A percentile compares a stretch with the other conserved stretches of the same genome.
Evolutionary conservation across 1,140 invertebrate species (phyloP).

Genomic region (Nebria ingens): DNA sequence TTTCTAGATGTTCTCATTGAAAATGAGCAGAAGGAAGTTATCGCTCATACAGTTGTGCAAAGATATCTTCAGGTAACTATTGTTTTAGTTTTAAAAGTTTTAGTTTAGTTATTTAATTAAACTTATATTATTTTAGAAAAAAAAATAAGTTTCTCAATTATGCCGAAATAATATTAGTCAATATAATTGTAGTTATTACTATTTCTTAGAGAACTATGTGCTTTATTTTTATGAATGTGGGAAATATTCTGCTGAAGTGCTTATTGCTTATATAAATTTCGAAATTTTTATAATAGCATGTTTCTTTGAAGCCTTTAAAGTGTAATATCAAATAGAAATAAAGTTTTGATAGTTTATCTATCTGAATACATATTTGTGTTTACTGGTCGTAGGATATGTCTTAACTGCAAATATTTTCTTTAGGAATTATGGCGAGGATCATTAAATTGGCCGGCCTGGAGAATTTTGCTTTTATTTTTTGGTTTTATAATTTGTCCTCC

Average conservation of each 20-base stretch:
- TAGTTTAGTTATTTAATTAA: not conserved
- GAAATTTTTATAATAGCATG: not conserved
- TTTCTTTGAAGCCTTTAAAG: too few relatives aligned
- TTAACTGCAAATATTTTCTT: too few relatives aligned
- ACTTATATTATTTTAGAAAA: not conserved
- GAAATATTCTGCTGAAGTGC: too few relatives aligned
- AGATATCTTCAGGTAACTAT: conserved; percentile 71
- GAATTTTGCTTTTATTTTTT: conserved; percentile 85
- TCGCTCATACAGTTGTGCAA: conserved; percentile 80
- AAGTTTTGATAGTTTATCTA: conserved; percentile 19
- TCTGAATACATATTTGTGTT: conserved; percentile 16
- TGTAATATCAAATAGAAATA: too few relatives aligned
- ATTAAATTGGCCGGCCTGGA: conserved; percentile 90
- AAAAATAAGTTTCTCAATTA: too few relatives aligned
- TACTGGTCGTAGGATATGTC: conserved; percentile 17
- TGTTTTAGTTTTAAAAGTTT: conserved; percentile 18
- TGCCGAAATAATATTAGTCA: too few relatives aligned
- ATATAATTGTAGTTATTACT: too few relatives aligned
- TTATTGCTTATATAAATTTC: not conserved
- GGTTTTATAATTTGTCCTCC: conserved; percentile 88
- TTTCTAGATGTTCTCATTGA: conserved; percentile 97
- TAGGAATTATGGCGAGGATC: conserved; percentile 95
- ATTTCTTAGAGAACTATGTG: too few relatives aligned
- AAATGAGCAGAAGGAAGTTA: conserved; percentile 96
- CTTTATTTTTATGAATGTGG: too few relatives aligned